phyloP scores from a whole-genome alignment of 2,113 vertebrate species.

The Anseranas semipalmata region DNA sequence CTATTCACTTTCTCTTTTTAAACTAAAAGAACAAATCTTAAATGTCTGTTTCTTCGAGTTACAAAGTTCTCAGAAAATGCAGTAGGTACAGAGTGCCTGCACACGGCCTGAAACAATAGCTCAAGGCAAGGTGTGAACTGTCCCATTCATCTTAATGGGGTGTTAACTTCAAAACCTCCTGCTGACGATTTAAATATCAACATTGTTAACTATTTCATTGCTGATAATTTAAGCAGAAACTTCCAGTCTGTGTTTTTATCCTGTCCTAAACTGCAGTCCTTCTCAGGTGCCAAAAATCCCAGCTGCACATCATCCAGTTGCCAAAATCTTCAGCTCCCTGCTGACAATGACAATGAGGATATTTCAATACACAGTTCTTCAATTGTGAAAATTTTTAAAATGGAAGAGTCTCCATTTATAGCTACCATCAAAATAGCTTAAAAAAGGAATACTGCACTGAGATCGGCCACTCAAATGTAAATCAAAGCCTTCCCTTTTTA shows the following conservation, averaged over 20 bases:
- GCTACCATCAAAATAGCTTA: not conserved
- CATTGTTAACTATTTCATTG: slow-evolving; percentile 7
- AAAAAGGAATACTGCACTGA: not conserved
- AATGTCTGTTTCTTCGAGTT: not conserved
- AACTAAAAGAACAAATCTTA: not conserved
- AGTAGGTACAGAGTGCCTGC: not conserved
- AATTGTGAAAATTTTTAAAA: not conserved
- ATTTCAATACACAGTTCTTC: slow-evolving; percentile 13
- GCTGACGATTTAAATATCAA: slow-evolving; percentile 9
- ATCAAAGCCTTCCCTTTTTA: not conserved
- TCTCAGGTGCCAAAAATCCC: slow-evolving; percentile 51
- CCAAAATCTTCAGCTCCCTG: slow-evolving; percentile 32
- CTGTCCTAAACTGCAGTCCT: not conserved
- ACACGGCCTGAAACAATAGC: not conserved
- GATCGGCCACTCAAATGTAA: not conserved
- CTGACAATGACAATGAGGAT: slow-evolving; percentile 11
- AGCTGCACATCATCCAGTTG: slow-evolving; percentile 18
- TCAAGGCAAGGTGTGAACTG: slow-evolving; percentile 35
- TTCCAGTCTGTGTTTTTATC: not conserved
- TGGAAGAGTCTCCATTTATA: not conserved
- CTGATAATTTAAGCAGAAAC: slow-evolving; percentile 15
- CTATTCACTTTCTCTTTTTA: not conserved
- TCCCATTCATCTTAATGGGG: slow-evolving; percentile 15
- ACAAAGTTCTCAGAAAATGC: not conserved
- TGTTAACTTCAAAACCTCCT: slow-evolving; percentile 21